Conservation (phyloP, 2,113 vertebrate species). For the Corydoras sp. region DNA sequence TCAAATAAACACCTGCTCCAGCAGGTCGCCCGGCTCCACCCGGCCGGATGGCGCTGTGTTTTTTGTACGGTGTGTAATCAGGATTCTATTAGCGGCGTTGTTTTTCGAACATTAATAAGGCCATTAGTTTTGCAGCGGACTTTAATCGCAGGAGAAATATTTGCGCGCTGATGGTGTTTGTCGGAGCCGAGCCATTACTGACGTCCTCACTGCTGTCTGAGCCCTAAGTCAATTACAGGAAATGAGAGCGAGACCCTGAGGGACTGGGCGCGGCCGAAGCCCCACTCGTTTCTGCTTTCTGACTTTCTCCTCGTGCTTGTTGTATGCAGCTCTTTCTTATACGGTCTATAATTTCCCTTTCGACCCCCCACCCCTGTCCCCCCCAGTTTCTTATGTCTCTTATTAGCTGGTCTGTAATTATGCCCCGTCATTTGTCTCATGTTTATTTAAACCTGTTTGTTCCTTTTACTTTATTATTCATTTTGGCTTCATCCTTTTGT, state of each 20-base stretch:
- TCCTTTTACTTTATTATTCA: not conserved
- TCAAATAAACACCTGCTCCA: too few relatives aligned
- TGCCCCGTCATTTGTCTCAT: too few relatives aligned
- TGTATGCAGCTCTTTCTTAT: too few relatives aligned
- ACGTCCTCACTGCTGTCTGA: slow-evolving; percentile 11
- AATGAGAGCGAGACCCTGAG: slow-evolving; percentile 25
- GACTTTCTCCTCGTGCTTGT: not conserved
- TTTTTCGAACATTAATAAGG: not conserved
- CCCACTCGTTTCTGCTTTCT: not conserved
- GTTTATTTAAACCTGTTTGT: not conserved
- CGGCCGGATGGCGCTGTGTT: too few relatives aligned
- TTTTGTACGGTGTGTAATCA: too few relatives aligned
- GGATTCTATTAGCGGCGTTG: not conserved
- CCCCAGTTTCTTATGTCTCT: too few relatives aligned
- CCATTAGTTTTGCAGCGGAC: not conserved
- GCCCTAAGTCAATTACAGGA: slow-evolving; percentile 27
- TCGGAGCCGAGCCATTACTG: slow-evolving; percentile 5
- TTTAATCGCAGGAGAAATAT: slow-evolving; percentile 7
- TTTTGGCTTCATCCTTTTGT: not conserved
- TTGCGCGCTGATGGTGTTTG: slow-evolving; percentile 13
- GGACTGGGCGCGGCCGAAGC: slow-evolving; percentile 34
- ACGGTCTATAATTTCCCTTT: too few relatives aligned
- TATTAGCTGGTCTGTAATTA: too few relatives aligned
- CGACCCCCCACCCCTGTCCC: too few relatives aligned
- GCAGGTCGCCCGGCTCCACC: too few relatives aligned